phyloP scores from a whole-genome alignment of 1,140 invertebrate species.

The Trichonephila inaurata region DNA sequence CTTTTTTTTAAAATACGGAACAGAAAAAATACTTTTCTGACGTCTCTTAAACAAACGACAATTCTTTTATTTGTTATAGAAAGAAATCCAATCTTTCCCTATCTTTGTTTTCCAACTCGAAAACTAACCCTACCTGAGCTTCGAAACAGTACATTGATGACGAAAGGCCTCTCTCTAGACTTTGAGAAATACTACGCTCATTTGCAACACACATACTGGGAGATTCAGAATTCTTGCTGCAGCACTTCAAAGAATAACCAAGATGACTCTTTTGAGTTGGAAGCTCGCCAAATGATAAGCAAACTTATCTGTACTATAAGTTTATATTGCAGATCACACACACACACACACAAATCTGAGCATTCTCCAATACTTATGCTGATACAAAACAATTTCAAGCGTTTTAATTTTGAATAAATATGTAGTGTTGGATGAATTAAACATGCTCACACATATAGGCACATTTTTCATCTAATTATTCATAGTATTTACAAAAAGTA shows the following conservation, averaged over 20 bases:
- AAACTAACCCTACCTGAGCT: conserved; percentile 56
- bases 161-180: conserved; percentile 26
- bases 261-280: not conserved
- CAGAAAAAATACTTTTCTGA: not conserved
- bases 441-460: too few species aligned
- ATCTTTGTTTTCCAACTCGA: not conserved
- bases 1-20: not conserved
- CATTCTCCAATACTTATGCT: too few species aligned
- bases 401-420: too few species aligned
- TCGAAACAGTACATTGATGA: conserved; percentile 11
- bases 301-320: too few species aligned
- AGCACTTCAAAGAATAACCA: not conserved
- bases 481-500: too few species aligned
- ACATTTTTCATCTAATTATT: too few species aligned
- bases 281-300: too few species aligned
- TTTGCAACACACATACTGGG: conserved; percentile 11
- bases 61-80: not conserved
- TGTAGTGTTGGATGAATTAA: too few species aligned
- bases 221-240: not conserved
- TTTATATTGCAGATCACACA: too few species aligned
- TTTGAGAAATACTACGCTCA: conserved; percentile 6
- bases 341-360: too few species aligned
- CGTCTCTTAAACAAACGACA: not conserved
- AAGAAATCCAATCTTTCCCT: conserved; percentile 20
- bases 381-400: too few species aligned